A percentile compares a stretch with the other conserved stretches of the same genome.
Conservation (phyloP, 2,888 invertebrate genomes). For the Drosophila eohydei region DNA sequence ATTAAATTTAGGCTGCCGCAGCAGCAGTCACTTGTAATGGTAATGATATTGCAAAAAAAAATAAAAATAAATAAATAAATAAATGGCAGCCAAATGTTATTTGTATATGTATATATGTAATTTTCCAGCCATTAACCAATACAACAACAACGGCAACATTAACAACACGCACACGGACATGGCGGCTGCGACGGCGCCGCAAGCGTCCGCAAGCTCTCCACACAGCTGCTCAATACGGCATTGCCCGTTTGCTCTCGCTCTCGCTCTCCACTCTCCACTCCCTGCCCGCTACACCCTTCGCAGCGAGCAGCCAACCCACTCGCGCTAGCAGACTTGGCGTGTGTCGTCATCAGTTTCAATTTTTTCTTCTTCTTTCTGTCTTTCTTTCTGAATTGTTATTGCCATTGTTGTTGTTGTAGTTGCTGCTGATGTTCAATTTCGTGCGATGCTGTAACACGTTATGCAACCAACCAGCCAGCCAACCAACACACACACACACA, state of each 20-base stretch:
- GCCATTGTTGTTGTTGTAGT: slow-evolving; percentile 36
- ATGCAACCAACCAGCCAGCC: slow-evolving; percentile 82
- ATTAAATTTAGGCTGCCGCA: slow-evolving; percentile 36
- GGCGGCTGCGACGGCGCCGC: slow-evolving; percentile 26
- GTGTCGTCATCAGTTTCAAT: slow-evolving; percentile 74
- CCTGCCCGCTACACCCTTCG: not conserved
- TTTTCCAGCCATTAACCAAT: slow-evolving; percentile 75
- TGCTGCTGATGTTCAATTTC: slow-evolving; percentile 61
- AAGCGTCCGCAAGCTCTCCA: slow-evolving; percentile 30
- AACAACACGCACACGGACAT: slow-evolving; percentile 56
- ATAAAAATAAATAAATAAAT: slow-evolving; percentile 15
- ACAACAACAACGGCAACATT: slow-evolving; percentile 33
- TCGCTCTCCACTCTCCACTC: slow-evolving; percentile 2
- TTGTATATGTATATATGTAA: slow-evolving; percentile 54
- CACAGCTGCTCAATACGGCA: slow-evolving; percentile 41
- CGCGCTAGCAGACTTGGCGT: slow-evolving; percentile 44
- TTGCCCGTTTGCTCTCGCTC: not conserved
- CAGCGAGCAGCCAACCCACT: slow-evolving; percentile 31
- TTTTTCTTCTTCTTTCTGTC: slow-evolving; percentile 35
- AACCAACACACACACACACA: slow-evolving; percentile 21
- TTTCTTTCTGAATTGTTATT: slow-evolving; percentile 35
- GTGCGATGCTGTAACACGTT: slow-evolving; percentile 83
- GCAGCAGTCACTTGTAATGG: slow-evolving; percentile 43
- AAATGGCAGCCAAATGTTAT: slow-evolving; percentile 37
- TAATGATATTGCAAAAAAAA: slow-evolving; percentile 57